These are phyloP conservation scores for Serranus cabrilla DNA, from an alignment of 2,797 vertebrate species.

Conservation along the genomic window DNA sequence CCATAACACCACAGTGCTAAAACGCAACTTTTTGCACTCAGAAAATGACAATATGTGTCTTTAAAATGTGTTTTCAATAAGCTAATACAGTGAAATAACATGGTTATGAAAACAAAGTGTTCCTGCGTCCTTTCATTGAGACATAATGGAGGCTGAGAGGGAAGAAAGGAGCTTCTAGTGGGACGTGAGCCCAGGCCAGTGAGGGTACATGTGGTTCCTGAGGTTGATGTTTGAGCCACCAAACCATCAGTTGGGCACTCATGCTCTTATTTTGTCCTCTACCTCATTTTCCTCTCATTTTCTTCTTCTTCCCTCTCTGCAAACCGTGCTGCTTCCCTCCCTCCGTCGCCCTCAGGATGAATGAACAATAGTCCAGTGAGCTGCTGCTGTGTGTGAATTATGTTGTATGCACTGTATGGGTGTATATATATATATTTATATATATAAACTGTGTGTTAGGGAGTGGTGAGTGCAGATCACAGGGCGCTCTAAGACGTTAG, in stretches of 20 bases:
- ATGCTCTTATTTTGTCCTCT: conserved; percentile 62
- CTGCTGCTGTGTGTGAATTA: conserved; percentile 40
- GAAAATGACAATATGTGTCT: conserved; percentile 19
- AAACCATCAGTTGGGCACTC: conserved; percentile 62
- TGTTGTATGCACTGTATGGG: conserved; percentile 1
- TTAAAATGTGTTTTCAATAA: conserved; percentile 31
- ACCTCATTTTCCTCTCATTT: conserved; percentile 66
- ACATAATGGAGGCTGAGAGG: conserved; percentile 35
- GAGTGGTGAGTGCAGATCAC: conserved; percentile 59
- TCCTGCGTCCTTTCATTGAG: conserved; percentile 33
- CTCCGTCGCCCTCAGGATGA: conserved; percentile 59
- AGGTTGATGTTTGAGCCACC: conserved; percentile 57
- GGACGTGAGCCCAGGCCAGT: conserved; percentile 41
- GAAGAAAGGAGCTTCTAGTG: conserved; percentile 55
- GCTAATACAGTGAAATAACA: conserved; percentile 13
- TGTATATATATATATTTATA: background rate
- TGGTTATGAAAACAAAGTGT: conserved; percentile 10
- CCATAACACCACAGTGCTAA: background rate
- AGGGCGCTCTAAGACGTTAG: conserved; percentile 58
- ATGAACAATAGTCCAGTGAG: conserved; percentile 76
- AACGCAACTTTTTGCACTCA: background rate
- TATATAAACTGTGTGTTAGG: conserved; percentile 26
- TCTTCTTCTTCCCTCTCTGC: conserved; percentile 29
- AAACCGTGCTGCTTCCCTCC: conserved; percentile 34
- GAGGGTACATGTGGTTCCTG: conserved; percentile 67